Conservation (phyloP, 2,797 vertebrate species). For the Scarus forsteni region DNA sequence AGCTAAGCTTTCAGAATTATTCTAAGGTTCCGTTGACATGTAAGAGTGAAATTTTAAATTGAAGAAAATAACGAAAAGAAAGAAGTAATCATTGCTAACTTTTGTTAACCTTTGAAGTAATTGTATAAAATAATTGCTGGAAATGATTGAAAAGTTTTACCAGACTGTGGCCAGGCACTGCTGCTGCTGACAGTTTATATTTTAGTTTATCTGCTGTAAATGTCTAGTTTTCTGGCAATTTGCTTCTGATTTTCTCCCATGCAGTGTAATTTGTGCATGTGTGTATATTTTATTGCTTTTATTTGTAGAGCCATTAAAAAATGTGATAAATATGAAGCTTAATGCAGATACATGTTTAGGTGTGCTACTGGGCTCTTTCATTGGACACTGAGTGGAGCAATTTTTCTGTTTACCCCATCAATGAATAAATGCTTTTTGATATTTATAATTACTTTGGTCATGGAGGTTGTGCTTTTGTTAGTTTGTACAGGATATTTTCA, state of each 20-base stretch:
- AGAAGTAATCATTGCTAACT: conserved; percentile 34
- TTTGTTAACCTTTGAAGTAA: conserved; percentile 39
- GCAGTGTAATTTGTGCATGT: conserved; percentile 59
- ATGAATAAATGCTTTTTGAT: conserved; percentile 47
- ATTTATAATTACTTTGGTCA: conserved; percentile 62
- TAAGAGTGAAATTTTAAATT: conserved; percentile 54
- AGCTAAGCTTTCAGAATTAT: conserved; percentile 60
- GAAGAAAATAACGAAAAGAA: conserved; percentile 40
- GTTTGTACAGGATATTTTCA: no score
- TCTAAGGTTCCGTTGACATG: conserved; percentile 46
- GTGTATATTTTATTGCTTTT: conserved; percentile 37
- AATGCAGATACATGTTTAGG: conserved; percentile 51
- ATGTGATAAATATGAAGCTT: conserved; percentile 44
- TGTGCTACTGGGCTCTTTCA: conserved; percentile 49
- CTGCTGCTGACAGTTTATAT: conserved; percentile 20
- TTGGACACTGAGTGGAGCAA: conserved; percentile 23
- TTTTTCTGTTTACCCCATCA: conserved; percentile 36
- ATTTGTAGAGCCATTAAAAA: conserved; percentile 37
- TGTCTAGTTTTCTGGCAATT: conserved; percentile 40
- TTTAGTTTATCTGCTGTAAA: conserved; percentile 46
- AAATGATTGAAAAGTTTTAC: conserved; percentile 19
- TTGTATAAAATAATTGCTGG: conserved; percentile 28
- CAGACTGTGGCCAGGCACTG: conserved; percentile 14
- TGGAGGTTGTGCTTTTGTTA: no score
- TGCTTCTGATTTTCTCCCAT: conserved; percentile 14